Base-by-base conservation (phyloP, 2,797 vertebrate genomes). In the Phrynocephalus guinanensis region DNA sequence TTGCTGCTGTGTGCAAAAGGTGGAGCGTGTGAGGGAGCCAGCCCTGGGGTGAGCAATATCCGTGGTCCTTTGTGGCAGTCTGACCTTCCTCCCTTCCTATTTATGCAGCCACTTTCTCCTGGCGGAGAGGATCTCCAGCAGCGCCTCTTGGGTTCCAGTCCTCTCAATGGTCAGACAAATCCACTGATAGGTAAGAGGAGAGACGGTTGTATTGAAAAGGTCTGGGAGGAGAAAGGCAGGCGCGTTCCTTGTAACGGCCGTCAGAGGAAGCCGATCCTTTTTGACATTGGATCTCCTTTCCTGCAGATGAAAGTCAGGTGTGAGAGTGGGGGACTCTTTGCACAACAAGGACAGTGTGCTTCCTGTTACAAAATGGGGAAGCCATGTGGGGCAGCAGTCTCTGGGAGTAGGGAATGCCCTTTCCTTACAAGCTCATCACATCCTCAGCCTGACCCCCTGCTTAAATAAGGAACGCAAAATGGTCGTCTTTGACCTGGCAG, bases 61-160 rank as follows among this genome's bases (percentile, higher is more conserved):
- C 16, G 11, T n/a, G 33, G 7, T 60, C 13, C 66, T 44, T 30
- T 5, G 56, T 16, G 38, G 38, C 38, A 44, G 38, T 80, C 70
- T 60, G 30, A 24, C 71, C 56, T 0, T 30, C 89, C 77, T 73
- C 30, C 5, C 82, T n/a, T 84, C 77, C 63, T 70, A 52, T 56
- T 68, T 70, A 28, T 81, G 82, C 24, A 97, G 97, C 96, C 95
- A 0, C 95, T 96, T 84, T 94, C 95, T 22, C 94, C 95, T 26
- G 1, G 94, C 0, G 85, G 93, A 0, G 97, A 97, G 0, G 94
- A 97, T 76, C 88, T 94, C 68, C 93, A 92, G 71, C 95, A 92
- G 0, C 94, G 94, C 26, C 85, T 92, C 83, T 66, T n/a, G 92
- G 94, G 89, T 85, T 93, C 84, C 1, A 95, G 87, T 86, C 93